phyloP scores from a whole-genome alignment of 1,140 invertebrate species.

The Drosophila nigrodunni region DNA sequence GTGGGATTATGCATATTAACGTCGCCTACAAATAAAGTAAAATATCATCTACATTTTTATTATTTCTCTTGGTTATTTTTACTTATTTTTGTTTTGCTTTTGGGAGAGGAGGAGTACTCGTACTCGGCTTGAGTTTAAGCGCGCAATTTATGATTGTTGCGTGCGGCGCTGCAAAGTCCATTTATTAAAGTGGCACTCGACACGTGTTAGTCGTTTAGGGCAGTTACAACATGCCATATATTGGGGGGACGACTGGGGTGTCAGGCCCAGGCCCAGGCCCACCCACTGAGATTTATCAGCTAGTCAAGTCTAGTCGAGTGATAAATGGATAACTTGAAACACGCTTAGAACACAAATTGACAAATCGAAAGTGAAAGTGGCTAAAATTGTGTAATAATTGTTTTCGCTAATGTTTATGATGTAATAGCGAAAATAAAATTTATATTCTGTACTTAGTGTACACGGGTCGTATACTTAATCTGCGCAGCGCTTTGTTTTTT shows the following conservation, averaged over 20 bases:
- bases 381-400: slow-evolving; percentile 11
- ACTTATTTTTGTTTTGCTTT: slow-evolving; percentile 5
- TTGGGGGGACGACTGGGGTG: background rate
- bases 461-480: slow-evolving; percentile 4
- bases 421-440: background rate
- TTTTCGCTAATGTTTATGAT: background rate
- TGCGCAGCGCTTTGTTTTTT: background rate
- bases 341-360: background rate
- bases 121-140: slow-evolving; percentile 10
- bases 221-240: slow-evolving; percentile 22
- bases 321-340: background rate
- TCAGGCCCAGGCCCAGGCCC: background rate
- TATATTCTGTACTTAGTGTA: background rate
- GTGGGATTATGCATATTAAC: slow-evolving; percentile 46
- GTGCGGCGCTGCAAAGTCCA: slow-evolving; percentile 45
- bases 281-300: slow-evolving; percentile 12
- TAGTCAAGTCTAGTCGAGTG: too few species aligned
- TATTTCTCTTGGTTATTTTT: background rate
- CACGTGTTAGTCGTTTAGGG: slow-evolving; percentile 35
- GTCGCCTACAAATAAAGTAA: slow-evolving; percentile 4
- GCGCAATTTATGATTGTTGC: slow-evolving; percentile 32
- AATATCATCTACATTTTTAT: slow-evolving; percentile 3
- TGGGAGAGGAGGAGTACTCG: slow-evolving; percentile 2
- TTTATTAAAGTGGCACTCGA: slow-evolving; percentile 24
- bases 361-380: slow-evolving; percentile 12